Evolutionary conservation across 2,888 invertebrate species (phyloP).

Genomic region (Crepidodera aurea): DNA sequence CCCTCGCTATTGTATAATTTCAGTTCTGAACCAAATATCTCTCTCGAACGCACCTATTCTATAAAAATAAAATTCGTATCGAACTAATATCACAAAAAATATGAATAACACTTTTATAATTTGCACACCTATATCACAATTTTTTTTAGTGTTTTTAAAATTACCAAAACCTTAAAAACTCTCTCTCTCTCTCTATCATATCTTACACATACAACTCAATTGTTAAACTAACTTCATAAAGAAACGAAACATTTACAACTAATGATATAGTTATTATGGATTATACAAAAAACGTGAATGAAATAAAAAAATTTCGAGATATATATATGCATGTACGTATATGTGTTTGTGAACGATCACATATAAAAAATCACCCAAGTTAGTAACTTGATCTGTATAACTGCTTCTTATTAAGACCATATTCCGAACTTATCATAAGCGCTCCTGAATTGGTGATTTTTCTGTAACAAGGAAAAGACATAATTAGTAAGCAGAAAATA

Average conservation of each 20-base stretch:
- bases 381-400: constrained; percentile 72
- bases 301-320: constrained; percentile 34
- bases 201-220: constrained; percentile 27
- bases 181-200: constrained; percentile 1
- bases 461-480: constrained; percentile 64
- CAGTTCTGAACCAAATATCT: constrained; percentile 33
- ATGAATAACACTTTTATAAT: constrained; percentile 30
- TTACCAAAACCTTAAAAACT: constrained; percentile 22
- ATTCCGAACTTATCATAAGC: constrained; percentile 86
- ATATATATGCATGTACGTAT: constrained; percentile 29
- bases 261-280: constrained; percentile 26
- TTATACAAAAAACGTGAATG: constrained; percentile 33
- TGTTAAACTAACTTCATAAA: constrained; percentile 23
- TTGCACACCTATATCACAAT: constrained; percentile 31
- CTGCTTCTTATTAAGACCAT: constrained; percentile 88
- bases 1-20: constrained; percentile 15
- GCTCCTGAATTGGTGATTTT: constrained; percentile 85
- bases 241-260: constrained; percentile 28
- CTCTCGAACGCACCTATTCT: constrained; percentile 28
- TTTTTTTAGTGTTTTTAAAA: constrained; percentile 28
- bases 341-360: constrained; percentile 40
- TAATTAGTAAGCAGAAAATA: constrained; percentile 13
- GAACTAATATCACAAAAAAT: constrained; percentile 49
- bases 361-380: constrained; percentile 32
- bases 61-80: constrained; percentile 40